A percentile compares a stretch with the other conserved stretches of the same genome.
These are phyloP conservation scores for Eulemur coronatus DNA, from an alignment of 2,797 vertebrate species.

Conservation along the genomic window DNA sequence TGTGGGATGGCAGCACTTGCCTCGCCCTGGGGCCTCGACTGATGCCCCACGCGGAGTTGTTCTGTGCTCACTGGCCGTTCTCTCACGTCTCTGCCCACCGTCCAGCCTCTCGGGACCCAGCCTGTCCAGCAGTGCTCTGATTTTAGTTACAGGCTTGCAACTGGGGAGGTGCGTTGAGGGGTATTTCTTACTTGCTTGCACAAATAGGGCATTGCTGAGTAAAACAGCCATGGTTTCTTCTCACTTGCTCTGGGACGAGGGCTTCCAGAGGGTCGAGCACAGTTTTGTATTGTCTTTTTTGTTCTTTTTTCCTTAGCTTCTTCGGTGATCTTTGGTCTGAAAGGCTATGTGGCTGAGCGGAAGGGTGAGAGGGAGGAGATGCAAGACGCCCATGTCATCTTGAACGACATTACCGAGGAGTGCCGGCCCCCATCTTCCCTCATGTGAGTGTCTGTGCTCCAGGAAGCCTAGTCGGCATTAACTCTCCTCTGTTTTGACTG, in stretches of 20 bases:
- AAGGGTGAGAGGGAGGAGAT: slow-evolving; percentile 97
- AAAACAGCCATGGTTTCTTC: background rate
- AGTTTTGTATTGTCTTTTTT: slow-evolving; percentile 65
- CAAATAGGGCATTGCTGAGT: background rate
- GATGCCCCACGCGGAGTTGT: accelerated
- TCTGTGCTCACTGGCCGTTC: background rate
- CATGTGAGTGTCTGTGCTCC: slow-evolving; percentile 86
- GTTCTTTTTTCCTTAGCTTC: slow-evolving; percentile 74
- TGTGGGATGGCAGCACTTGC: background rate
- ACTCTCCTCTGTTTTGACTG: background rate
- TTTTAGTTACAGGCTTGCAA: background rate
- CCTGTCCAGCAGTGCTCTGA: background rate
- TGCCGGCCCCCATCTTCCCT: slow-evolving; percentile 85
- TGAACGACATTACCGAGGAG: slow-evolving; percentile 89
- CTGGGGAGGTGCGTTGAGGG: background rate
- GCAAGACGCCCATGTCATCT: slow-evolving; percentile 95
- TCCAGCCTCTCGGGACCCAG: background rate
- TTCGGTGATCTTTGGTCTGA: slow-evolving; percentile 86
- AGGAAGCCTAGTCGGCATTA: accelerated
- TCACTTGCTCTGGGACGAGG: slow-evolving; percentile 28
- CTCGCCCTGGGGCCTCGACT: background rate
- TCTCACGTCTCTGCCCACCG: background rate
- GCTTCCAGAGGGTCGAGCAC: slow-evolving; percentile 14
- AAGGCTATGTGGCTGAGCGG: slow-evolving; percentile 92
- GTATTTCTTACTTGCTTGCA: background rate